A percentile compares a stretch with the other conserved stretches of the same genome.
phyloP scores from a whole-genome alignment of 2,113 vertebrate genomes.

The Carollia perspicillata region DNA sequence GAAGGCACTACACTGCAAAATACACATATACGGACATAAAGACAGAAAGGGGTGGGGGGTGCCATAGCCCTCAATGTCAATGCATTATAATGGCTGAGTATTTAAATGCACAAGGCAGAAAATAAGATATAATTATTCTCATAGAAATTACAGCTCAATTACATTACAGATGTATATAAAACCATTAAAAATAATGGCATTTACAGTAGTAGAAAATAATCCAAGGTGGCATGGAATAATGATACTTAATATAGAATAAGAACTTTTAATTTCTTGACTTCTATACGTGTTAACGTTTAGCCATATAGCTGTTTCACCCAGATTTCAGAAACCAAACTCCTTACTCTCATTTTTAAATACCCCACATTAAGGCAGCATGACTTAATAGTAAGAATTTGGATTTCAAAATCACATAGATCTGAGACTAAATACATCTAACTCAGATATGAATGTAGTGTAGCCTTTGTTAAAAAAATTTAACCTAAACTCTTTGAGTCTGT shows the following conservation, averaged over 20 bases:
- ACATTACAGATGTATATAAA: not conserved
- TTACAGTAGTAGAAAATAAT: not conserved
- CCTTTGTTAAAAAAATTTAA: not conserved
- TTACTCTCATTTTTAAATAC: not conserved
- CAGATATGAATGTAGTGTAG: not conserved
- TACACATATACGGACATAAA: not conserved
- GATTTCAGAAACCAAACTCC: not conserved
- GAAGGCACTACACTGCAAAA: not conserved
- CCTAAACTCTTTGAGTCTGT: not conserved
- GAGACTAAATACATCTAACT: not conserved
- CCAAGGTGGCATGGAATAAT: not conserved
- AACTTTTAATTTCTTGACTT: not conserved
- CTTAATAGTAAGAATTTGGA: constrained; percentile 7
- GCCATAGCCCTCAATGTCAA: not conserved
- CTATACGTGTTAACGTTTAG: not conserved
- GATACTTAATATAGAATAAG: not conserved
- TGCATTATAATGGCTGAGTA: not conserved
- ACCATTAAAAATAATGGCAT: constrained; percentile 22
- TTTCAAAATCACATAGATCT: not conserved
- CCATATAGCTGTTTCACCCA: not conserved
- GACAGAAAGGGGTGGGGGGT: not conserved
- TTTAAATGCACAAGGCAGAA: not conserved
- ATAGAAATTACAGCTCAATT: constrained; percentile 18
- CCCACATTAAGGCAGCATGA: not conserved
- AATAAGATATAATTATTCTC: not conserved